Percentiles rank a stretch among this genome's conserved stretches.
Conservation (phyloP, 2,113 vertebrate genomes). For the Sitta europaea region DNA sequence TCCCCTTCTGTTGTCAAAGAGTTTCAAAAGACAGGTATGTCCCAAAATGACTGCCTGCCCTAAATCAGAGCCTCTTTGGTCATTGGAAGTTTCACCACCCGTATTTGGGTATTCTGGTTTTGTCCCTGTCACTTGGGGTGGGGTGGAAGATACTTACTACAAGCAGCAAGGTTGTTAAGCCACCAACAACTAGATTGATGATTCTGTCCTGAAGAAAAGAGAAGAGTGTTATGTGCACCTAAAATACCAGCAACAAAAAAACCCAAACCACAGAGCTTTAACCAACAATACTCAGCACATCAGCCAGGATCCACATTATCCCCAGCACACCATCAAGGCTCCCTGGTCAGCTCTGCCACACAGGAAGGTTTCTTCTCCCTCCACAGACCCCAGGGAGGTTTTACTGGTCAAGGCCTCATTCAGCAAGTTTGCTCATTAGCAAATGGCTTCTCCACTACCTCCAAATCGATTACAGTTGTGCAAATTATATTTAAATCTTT, state of each 20-base stretch:
- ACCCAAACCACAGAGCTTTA: too few relatives aligned
- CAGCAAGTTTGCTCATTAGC: neutral
- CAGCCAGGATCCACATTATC: neutral
- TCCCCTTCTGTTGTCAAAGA: neutral
- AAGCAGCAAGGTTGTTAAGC: constrained; percentile 85
- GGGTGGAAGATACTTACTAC: constrained; percentile 81
- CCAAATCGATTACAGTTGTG: neutral
- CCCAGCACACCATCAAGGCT: neutral
- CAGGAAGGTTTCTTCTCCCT: neutral
- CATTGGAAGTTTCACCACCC: neutral
- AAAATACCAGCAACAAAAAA: neutral
- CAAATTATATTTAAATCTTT: neutral
- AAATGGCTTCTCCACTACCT: accelerated
- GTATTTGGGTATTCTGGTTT: neutral
- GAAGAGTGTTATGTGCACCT: neutral
- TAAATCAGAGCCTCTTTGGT: neutral
- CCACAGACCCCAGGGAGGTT: accelerated
- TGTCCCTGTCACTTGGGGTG: accelerated
- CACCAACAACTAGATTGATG: constrained; percentile 89
- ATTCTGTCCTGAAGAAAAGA: constrained; percentile 85
- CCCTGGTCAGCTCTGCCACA: neutral
- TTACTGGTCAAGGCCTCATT: neutral
- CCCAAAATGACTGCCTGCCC: neutral
- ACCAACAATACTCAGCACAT: neutral
- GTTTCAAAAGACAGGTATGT: neutral